Percentiles rank a stretch among this genome's conserved stretches.
Evolutionary conservation across 2,797 vertebrate species (phyloP).

Genomic region (Pteronotus mesoamericanus): DNA sequence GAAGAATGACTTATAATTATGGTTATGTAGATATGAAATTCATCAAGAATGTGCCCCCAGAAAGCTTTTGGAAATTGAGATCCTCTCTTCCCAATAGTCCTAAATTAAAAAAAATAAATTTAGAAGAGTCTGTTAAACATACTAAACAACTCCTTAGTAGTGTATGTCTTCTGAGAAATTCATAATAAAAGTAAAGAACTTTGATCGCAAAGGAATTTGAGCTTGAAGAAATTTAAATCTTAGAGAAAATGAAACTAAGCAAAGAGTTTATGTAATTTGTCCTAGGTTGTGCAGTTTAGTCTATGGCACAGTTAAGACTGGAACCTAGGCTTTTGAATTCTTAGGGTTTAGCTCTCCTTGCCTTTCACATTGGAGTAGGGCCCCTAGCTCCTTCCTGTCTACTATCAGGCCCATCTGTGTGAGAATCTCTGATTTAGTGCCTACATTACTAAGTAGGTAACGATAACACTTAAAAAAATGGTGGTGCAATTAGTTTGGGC

Average conservation of each 20-base stretch:
- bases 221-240: constrained; percentile 22
- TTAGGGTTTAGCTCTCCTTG: not conserved
- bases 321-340: not conserved
- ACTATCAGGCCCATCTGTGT: not conserved
- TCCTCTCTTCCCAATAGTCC: not conserved
- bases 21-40: not conserved
- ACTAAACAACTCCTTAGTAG: not conserved
- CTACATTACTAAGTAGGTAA: not conserved
- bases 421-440: not conserved
- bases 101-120: not conserved
- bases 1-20: not conserved
- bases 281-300: not conserved
- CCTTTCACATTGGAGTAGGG: not conserved
- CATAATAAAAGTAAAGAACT: constrained; percentile 29
- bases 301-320: not conserved
- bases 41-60: not conserved
- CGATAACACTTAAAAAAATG: not conserved
- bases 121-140: constrained; percentile 18
- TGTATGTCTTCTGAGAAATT: not conserved
- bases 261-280: not conserved
- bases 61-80: not conserved
- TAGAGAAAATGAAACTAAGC: constrained; percentile 58
- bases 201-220: constrained; percentile 32
- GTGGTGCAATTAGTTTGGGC: constrained; percentile 8
- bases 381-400: not conserved